Conservation (phyloP, 64 coral and sea anemone species). For the Actinia tenebrosa region DNA sequence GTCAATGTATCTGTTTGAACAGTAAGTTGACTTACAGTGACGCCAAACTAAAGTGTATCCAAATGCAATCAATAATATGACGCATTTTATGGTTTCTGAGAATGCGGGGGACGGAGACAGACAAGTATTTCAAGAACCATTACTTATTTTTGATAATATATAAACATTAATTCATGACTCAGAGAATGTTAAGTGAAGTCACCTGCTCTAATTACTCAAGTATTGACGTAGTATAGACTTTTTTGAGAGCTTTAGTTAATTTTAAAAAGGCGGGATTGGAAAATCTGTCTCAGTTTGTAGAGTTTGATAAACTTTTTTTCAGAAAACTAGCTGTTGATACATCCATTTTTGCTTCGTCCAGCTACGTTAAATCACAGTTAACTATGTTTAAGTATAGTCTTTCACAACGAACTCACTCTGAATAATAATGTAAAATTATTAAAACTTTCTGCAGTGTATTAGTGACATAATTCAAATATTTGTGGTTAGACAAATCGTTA, state of each 20-base stretch:
- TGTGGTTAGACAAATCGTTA: neutral
- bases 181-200: too few species aligned
- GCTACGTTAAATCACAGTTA: neutral
- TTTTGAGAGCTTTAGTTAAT: neutral
- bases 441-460: neutral
- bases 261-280: too few species aligned
- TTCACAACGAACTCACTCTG: neutral
- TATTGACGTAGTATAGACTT: neutral
- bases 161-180: neutral
- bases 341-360: neutral
- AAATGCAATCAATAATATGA: neutral
- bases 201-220: neutral
- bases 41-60: neutral
- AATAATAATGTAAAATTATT: neutral
- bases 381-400: neutral
- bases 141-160: neutral
- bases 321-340: too few species aligned
- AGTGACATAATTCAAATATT: constrained; percentile 7
- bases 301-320: neutral
- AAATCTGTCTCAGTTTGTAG: too few species aligned
- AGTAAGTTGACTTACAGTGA: neutral
- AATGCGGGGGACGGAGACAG: too few species aligned
- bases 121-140: neutral
- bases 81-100: neutral
- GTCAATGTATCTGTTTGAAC: neutral